Conservation (phyloP, 2,888 invertebrate genomes). For the Tyria jacobaeae region DNA sequence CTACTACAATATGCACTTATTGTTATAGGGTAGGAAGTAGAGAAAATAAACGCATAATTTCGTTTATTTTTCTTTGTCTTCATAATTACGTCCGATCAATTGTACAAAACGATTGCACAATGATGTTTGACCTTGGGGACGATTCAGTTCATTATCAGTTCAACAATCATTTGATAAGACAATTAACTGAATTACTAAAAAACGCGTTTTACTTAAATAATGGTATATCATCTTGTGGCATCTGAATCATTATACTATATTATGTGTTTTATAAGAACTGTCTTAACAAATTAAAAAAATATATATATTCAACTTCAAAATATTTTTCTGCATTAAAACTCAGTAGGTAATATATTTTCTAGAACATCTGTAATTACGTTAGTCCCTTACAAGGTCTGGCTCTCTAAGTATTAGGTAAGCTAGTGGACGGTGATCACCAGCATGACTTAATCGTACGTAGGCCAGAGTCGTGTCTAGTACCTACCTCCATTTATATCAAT, state of each 20-base stretch:
- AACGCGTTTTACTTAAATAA: background rate
- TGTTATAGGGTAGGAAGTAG: too few species aligned
- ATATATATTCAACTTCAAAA: constrained; percentile 3
- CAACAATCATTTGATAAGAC: constrained; percentile 19
- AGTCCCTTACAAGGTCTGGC: constrained; percentile 41
- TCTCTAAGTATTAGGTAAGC: constrained; percentile 30
- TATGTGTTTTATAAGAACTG: background rate
- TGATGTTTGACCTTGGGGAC: constrained; percentile 31
- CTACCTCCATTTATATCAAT: constrained; percentile 35
- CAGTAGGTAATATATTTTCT: constrained; percentile 28
- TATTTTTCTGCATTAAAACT: constrained; percentile 13
- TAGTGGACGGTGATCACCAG: constrained; percentile 37
- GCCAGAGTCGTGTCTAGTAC: constrained; percentile 42
- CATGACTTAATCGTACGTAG: constrained; percentile 49
- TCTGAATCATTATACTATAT: background rate
- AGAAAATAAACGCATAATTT: too few species aligned
- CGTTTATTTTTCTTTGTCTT: background rate
- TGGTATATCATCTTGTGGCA: background rate
- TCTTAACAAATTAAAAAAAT: background rate
- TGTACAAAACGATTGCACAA: constrained; percentile 16
- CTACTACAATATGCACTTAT: constrained; percentile 1
- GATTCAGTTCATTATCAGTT: constrained; percentile 32
- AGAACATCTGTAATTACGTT: constrained; percentile 38
- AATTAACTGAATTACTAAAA: constrained; percentile 6
- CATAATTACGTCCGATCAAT: background rate